Evolutionary conservation across 2,113 vertebrate species (phyloP).

Genomic region (Macrotis lagotis): DNA sequence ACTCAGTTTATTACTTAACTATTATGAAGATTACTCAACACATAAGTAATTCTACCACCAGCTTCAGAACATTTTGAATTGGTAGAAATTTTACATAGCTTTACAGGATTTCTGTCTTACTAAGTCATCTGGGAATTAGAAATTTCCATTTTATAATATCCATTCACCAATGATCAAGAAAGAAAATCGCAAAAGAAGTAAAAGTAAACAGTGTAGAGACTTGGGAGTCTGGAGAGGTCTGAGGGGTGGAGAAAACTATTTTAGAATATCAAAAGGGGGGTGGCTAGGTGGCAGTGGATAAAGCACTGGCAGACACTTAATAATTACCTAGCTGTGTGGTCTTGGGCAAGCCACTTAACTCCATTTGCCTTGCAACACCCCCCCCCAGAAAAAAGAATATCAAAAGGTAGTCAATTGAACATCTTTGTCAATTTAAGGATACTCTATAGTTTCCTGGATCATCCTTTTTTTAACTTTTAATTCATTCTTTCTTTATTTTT

Average conservation of each 20-base stretch:
- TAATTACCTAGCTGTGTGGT: no score
- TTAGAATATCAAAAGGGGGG: background rate
- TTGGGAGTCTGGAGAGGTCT: background rate
- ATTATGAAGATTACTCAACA: background rate
- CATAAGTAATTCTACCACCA: background rate
- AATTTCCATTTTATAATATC: background rate
- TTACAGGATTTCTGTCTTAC: background rate
- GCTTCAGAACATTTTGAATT: background rate
- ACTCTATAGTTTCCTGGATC: background rate
- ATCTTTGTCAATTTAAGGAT: background rate
- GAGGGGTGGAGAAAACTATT: background rate
- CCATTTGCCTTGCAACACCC: no score
- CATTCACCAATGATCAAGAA: background rate
- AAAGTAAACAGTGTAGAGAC: background rate
- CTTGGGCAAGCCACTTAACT: no score
- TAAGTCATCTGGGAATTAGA: background rate
- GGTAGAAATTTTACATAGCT: background rate
- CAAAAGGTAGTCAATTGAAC: background rate
- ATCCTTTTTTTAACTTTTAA: no score
- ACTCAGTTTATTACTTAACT: background rate
- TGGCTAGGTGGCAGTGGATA: no score
- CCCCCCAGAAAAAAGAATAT: no score
- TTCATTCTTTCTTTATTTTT: no score
- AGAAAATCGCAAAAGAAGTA: background rate
- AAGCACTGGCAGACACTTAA: no score